A percentile compares a stretch with the other conserved stretches of the same genome.
Evolutionary conservation across 2,113 vertebrate species (phyloP).

Genomic region (Rhegmatorhina hoffmannsi): DNA sequence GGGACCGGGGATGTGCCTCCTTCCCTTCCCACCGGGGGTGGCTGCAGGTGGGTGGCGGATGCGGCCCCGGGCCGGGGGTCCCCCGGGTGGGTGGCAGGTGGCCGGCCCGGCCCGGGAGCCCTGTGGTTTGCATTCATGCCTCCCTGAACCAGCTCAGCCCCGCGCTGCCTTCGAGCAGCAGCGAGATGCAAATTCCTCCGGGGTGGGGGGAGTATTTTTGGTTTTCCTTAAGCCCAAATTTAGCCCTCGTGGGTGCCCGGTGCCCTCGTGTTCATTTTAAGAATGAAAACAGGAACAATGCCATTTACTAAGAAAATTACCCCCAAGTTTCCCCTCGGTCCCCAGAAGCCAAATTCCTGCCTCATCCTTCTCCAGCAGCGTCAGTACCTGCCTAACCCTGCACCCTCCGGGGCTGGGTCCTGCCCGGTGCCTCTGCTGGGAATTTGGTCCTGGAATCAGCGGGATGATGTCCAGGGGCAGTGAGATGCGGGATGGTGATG

Average conservation of each 20-base stretch:
- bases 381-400: background rate
- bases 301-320: conserved; percentile 17
- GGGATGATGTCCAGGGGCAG: fast-evolving
- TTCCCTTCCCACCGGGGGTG: background rate
- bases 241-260: conserved; percentile 12
- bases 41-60: background rate
- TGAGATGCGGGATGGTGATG: fast-evolving
- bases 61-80: background rate
- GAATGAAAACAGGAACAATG: conserved; percentile 60
- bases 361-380: too few species aligned
- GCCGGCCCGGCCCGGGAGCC: background rate
- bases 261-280: background rate
- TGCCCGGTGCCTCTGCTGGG: fast-evolving
- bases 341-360: background rate
- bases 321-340: background rate
- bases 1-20: background rate
- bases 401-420: background rate
- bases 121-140: background rate
- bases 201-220: conserved; percentile 4
- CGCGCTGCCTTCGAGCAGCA: background rate
- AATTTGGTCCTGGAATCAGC: background rate
- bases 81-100: background rate
- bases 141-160: background rate
- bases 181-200: conserved; percentile 60
- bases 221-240: conserved; percentile 44